Evolutionary conservation across 2,888 invertebrate species (phyloP), one percentile per base, ranked within the genome.

Genomic region (Smittia aterrima): DNA sequence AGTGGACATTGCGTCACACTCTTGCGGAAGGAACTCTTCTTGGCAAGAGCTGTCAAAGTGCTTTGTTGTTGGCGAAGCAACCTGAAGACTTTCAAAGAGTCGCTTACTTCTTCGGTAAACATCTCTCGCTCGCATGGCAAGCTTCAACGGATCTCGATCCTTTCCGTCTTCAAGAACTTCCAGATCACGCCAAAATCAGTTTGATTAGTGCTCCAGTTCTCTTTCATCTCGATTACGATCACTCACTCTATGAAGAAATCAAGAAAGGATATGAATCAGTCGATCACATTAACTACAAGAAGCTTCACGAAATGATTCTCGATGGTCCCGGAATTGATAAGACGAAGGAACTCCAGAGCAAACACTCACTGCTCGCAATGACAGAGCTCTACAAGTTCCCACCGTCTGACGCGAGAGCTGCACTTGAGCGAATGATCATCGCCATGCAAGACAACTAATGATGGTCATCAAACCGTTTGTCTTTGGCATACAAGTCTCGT

Each of bases 81-180:
- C 86, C 87, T 11, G 85, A 88, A 16, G 86, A 88, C 18, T 82
- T 92, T 76, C 95, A 96, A 81, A 87, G 89, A 53, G 86, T 91
- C 81, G 96, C 93, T 0, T 94, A 92, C 81, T 86, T 91, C 20
- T 96, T 96, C 85, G 96, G 96, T 7, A 92, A 93, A 80, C 93
- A 96, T 84, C 85, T 96, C 73, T 95, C 95, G 0, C 84, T 95
- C 24, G 95, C 95, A 0, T 95, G 95, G 92, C 96, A 96, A 84
- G 93, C 93, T 0, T 87, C 86, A 79, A 79, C 88, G 0, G 93
- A 93, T 80, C 84, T 92, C 18, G 91, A 92, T 79, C 89, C 91
- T 1, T 93, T 93, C 76, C 82, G 83, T 76, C 77, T 78, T 13
- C 78, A 78, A 41, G 79, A 78, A 3, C 75, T 82, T n/a, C 66